Base-by-base conservation (phyloP, 2,888 invertebrate species). In the Melipona beecheii region DNA sequence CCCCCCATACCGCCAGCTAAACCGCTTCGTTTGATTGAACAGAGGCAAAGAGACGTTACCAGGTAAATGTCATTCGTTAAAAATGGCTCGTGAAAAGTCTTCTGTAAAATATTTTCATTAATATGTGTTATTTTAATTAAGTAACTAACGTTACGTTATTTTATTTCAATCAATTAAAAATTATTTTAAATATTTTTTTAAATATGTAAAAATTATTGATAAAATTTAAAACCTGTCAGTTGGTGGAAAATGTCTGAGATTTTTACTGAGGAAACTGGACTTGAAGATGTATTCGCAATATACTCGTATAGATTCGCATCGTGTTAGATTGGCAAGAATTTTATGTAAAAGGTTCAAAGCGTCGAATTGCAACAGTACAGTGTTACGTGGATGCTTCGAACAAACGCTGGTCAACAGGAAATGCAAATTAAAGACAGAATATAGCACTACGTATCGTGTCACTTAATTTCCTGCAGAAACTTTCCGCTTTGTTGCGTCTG, bases 1-100 rank as follows among this genome's bases (percentile, higher is more conserved):
- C 94, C 94, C 0, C 96, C 96, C 4, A 95, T 95, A 86, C 95
- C 96, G 81, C 95, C 96, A 11, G 95, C 95, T 0, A 96, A 96
- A 92, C 96, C 96, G 21, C 92, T 96, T 86, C 95, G 96, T 76
- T 86, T 94, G 69, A 77, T 93, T 19, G 94, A 94, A 60, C 94
- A 93, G 71, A 90, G 93, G 75, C 93, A 94, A 73, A 91, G 93
- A 64, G 93, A 94, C 75, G 92, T 91, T 31, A 94, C 93, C 27
- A 93, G 93, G 94, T 94, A 81, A 84, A 77, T 81, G 60, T 19
- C 31, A 66, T 71, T 5, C 13, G 13, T 56, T 56, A n/a, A 13
- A n/a, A 56, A 56, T 36, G 36, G 9, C 36, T 36, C 9, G 36
- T 9, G 36, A 36, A 9, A 36, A 24, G 24, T 24, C 24, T 24